Conservation (phyloP, 2,113 vertebrate genomes). For the Scalopus aquaticus region DNA sequence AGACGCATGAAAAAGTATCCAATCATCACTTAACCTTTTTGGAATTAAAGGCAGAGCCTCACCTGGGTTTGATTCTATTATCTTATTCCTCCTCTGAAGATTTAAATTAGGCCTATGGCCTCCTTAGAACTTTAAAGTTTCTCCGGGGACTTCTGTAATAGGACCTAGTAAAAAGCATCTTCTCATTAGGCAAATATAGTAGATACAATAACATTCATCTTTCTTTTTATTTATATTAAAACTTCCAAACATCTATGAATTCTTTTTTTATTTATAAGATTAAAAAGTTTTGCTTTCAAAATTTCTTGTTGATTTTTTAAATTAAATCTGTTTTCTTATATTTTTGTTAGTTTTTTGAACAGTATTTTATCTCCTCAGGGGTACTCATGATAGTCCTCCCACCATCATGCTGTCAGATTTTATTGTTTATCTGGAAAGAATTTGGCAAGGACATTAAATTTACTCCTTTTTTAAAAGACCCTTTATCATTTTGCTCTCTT, state of each 20-base stretch:
- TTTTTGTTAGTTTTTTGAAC: no score
- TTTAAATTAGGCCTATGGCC: not conserved
- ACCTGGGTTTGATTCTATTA: not conserved
- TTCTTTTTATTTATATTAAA: constrained; percentile 10
- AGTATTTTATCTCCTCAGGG: no score
- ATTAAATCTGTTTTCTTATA: no score
- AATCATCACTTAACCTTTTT: not conserved
- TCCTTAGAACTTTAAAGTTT: not conserved
- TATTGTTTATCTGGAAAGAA: not conserved
- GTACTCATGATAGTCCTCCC: no score
- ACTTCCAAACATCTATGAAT: not conserved
- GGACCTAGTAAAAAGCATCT: not conserved
- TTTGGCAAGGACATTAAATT: not conserved
- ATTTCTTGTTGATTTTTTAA: not conserved
- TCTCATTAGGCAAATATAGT: not conserved
- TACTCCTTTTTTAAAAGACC: not conserved
- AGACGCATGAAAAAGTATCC: no score
- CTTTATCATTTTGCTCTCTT: not conserved
- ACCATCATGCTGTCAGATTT: not conserved
- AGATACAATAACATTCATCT: not conserved
- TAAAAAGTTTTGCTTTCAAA: not conserved
- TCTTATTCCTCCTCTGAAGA: not conserved
- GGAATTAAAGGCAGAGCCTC: not conserved
- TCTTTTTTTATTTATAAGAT: not conserved
- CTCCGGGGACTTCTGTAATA: not conserved